Percentiles rank a stretch among this genome's conserved stretches.
phyloP scores from a whole-genome alignment of 1,140 invertebrate species.

The Drosophila pallidifrons region DNA sequence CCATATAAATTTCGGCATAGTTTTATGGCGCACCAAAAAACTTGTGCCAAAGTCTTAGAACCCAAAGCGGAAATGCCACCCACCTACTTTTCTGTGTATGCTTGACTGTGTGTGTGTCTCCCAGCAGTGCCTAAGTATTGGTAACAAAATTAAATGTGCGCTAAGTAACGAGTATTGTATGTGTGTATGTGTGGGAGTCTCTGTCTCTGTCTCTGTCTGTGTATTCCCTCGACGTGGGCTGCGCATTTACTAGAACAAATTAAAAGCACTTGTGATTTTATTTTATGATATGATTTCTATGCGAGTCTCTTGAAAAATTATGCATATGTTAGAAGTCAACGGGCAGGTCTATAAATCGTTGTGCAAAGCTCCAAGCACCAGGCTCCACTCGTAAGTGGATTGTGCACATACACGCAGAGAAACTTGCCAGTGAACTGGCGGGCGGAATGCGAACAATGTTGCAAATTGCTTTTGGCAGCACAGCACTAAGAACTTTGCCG shows the following conservation, averaged over 20 bases:
- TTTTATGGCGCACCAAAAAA: constrained; percentile 68
- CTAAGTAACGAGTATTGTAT: constrained; percentile 70
- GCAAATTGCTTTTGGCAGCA: constrained; percentile 56
- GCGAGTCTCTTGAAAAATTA: constrained; percentile 77
- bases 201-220: not conserved
- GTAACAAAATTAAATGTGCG: constrained; percentile 82
- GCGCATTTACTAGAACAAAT: constrained; percentile 72
- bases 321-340: constrained; percentile 80
- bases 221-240: constrained; percentile 34
- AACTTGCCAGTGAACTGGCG: constrained; percentile 8
- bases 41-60: constrained; percentile 45
- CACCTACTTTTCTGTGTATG: constrained; percentile 14
- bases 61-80: constrained; percentile 12
- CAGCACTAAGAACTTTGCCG: constrained; percentile 13
- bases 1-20: constrained; percentile 80
- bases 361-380: constrained; percentile 31
- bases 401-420: not conserved
- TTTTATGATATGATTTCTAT: constrained; percentile 73
- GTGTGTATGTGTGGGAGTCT: constrained; percentile 3
- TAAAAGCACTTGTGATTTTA: constrained; percentile 81
- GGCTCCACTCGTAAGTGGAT: constrained; percentile 26
- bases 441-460: constrained; percentile 58
- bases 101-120: constrained; percentile 32
- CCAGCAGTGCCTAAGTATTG: constrained; percentile 36
- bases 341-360: constrained; percentile 72